Percentiles rank a stretch among this genome's conserved stretches.
Conservation (phyloP, 2,888 invertebrate genomes). For the Busseola fusca region DNA sequence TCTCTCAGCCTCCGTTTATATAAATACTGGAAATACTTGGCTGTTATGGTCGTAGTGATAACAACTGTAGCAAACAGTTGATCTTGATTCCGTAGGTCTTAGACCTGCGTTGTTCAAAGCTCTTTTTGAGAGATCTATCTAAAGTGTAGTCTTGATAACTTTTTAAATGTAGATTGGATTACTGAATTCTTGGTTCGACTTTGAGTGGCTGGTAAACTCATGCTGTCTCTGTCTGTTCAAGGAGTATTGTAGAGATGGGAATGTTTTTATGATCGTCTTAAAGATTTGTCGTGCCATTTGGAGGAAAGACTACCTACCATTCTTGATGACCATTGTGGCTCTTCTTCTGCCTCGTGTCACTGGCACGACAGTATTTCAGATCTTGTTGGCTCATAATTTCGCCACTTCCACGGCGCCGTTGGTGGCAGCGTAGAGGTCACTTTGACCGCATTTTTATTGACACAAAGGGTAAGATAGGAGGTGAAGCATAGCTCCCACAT, state of each 20-base stretch:
- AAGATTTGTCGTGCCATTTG: not conserved
- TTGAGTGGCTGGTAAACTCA: not conserved
- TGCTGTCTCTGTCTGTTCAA: not conserved
- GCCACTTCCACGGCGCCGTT: not conserved
- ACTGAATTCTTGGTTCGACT: not conserved
- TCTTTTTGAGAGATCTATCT: constrained; percentile 30
- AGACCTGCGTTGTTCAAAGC: constrained; percentile 12
- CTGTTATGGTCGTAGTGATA: not conserved
- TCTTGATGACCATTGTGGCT: not conserved
- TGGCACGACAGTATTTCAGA: not conserved
- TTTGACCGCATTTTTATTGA: not conserved
- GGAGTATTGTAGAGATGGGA: not conserved
- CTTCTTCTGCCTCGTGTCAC: not conserved
- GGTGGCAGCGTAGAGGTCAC: not conserved
- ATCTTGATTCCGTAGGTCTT: constrained; percentile 33
- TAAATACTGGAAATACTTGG: constrained; percentile 11
- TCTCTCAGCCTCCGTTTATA: not conserved
- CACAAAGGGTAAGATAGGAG: not conserved
- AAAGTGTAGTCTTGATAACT: constrained; percentile 13
- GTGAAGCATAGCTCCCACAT: not conserved
- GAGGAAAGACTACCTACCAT: not conserved
- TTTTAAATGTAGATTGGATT: constrained; percentile 8
- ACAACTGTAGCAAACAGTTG: constrained; percentile 8
- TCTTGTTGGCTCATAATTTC: not conserved
- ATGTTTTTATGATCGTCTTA: not conserved